phyloP scores from a whole-genome alignment of 2,888 invertebrate species.

The Helleia helle region DNA sequence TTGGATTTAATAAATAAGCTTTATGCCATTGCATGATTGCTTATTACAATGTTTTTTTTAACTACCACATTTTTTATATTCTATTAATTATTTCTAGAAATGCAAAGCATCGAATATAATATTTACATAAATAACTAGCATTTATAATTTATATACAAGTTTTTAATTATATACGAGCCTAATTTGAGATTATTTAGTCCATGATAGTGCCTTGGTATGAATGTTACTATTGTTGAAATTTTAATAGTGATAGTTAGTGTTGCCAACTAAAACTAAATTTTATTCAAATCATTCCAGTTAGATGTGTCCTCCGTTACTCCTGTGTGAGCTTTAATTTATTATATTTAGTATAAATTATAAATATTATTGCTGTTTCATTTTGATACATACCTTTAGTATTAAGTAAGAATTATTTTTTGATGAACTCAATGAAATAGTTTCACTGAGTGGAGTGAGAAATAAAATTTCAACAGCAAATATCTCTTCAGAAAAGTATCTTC shows the following conservation, averaged over 20 bases:
- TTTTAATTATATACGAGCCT: not conserved
- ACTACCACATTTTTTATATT: too few species aligned
- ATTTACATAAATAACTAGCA: not conserved
- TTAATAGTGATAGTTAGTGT: not conserved
- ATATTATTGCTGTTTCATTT: not conserved
- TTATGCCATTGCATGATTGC: too few species aligned
- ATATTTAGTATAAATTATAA: constrained; percentile 9
- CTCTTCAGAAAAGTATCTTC: too few species aligned
- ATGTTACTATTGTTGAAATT: constrained; percentile 2
- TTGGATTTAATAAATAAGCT: too few species aligned
- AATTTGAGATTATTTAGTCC: not conserved
- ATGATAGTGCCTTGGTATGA: not conserved
- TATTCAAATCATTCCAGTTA: constrained; percentile 12
- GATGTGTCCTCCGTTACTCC: constrained; percentile 2
- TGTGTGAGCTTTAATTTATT: constrained; percentile 14
- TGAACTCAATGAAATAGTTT: too few species aligned
- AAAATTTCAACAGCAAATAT: too few species aligned
- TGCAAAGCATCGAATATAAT: not conserved
- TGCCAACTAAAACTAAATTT: not conserved
- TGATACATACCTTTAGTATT: too few species aligned
- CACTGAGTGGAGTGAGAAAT: too few species aligned
- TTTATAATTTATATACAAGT: not conserved
- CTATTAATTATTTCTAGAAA: too few species aligned
- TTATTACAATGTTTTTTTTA: too few species aligned
- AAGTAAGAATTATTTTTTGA: too few species aligned